phyloP scores from a whole-genome alignment of 2,888 invertebrate species.

The Maniola hyperantus region DNA sequence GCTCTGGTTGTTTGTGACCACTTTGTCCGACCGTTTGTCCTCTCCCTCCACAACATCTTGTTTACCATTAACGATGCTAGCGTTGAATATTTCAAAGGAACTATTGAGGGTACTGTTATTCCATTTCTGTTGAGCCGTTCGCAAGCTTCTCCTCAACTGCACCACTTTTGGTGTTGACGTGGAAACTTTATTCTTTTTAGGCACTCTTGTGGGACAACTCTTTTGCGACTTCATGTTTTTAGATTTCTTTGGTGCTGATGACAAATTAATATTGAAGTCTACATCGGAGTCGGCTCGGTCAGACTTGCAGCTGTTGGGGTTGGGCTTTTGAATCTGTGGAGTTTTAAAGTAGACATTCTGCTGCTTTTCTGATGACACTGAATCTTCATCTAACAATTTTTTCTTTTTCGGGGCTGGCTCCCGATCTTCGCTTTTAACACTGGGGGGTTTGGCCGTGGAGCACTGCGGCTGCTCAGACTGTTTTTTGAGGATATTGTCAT shows the following conservation, averaged over 20 bases:
- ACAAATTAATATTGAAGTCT: constrained; percentile 68
- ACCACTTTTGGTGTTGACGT: constrained; percentile 67
- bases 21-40: neutral
- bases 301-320: constrained; percentile 55
- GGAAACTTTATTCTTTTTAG: constrained; percentile 63
- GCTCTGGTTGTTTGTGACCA: constrained; percentile 36
- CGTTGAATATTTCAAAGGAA: constrained; percentile 59
- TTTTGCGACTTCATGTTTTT: constrained; percentile 58
- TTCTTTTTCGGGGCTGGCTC: constrained; percentile 61
- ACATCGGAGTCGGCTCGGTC: constrained; percentile 60
- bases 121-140: constrained; percentile 59
- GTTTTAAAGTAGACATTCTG: constrained; percentile 67
- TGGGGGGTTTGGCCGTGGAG: constrained; percentile 55
- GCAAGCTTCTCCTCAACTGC: constrained; percentile 61
- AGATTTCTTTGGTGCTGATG: constrained; percentile 54
- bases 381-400: constrained; percentile 61
- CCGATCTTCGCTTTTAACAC: constrained; percentile 49
- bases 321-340: constrained; percentile 51
- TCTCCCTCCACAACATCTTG: constrained; percentile 4
- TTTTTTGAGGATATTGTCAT: constrained; percentile 62
- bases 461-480: constrained; percentile 56
- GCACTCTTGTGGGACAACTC: constrained; percentile 48
- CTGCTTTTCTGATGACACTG: constrained; percentile 55
- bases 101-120: constrained; percentile 56
- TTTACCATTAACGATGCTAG: constrained; percentile 48